Evolutionary conservation across 1,140 invertebrate species (phyloP), one percentile per base, ranked within the genome.

Genomic region (Zaprionus capensis): DNA sequence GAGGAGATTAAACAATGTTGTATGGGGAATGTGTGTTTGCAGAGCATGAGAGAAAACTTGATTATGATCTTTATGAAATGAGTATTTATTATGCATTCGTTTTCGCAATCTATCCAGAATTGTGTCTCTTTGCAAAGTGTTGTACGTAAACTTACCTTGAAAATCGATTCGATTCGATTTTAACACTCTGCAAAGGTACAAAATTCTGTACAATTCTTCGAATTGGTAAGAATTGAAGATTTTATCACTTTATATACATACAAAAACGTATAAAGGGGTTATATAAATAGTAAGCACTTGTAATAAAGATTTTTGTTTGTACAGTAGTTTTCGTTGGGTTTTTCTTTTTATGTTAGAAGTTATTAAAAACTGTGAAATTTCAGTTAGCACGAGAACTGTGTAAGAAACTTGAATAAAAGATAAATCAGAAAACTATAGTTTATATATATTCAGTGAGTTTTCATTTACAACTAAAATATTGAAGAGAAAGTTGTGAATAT

Each of bases 231-330:
- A 36, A 65, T 24, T 56, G 56, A 15, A 20, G 24, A 31, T 15
- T 44, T 82, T 62, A 17, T 66, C 51, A 46, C 44, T 55, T 72
- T 72, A 72, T 62, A 75, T 71, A 86, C 76, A 87, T 88, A 83
- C 84, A 88, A 87, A 87, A 87, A 88, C 83, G 71, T 87, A 82
- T 49, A 77, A 78, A 72, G 64, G 57, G 71, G 14, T n/a, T 46
- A 51, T 78, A 72, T 17, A 26, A 26, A 58, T 76, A 57, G 62
- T 63, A 14, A 24, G 36, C 53, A 69, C 51, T 70, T 44, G 58
- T 62, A 70, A 58, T 61, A 53, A 36, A 22, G 20, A 59, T 59
- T 57, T 70, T 71, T 31, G 64, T 74, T 41, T 69, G 73, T 76
- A 66, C 68, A 80, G 73, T 46, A 46, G 56, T 59, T 85, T 31